Conservation (phyloP, 2,888 invertebrate species). For the Drosophila tripunctata region DNA sequence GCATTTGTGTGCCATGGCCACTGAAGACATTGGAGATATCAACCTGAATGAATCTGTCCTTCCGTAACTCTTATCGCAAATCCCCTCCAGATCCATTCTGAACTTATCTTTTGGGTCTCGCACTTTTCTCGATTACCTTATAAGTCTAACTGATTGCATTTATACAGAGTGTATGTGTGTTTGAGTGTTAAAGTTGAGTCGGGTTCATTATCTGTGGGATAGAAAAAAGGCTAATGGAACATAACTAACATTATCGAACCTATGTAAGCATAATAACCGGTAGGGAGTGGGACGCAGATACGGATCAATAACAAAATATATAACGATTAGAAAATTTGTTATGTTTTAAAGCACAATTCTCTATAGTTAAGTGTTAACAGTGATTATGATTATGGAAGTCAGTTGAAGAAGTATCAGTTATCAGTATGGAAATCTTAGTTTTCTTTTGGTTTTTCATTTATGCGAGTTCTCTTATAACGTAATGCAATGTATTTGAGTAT, state of each 20-base stretch:
- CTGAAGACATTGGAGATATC: constrained; percentile 13
- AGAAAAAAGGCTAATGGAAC: constrained; percentile 4
- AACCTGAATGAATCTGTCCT: not conserved
- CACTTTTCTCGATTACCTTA: constrained; percentile 52
- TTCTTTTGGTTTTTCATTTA: constrained; percentile 28
- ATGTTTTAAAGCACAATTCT: constrained; percentile 69
- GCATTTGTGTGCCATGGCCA: constrained; percentile 41
- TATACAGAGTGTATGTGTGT: constrained; percentile 71
- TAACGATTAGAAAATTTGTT: constrained; percentile 37
- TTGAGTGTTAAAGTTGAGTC: constrained; percentile 50
- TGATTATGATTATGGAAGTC: constrained; percentile 79
- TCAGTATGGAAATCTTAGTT: constrained; percentile 62
- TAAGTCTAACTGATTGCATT: constrained; percentile 77
- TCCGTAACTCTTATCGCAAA: not conserved
- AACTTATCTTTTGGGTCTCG: constrained; percentile 24
- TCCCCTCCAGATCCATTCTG: not conserved
- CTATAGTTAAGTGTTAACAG: constrained; percentile 78
- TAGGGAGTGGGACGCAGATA: not conserved
- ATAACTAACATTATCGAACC: constrained; percentile 13
- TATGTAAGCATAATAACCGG: constrained; percentile 6
- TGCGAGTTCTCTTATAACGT: constrained; percentile 49
- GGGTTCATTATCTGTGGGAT: constrained; percentile 19
- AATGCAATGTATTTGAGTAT: constrained; percentile 70
- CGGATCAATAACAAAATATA: constrained; percentile 7
- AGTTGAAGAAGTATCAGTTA: constrained; percentile 69